phyloP scores from a whole-genome alignment of 2,797 vertebrate species.

The Tiaroga cobitis region DNA sequence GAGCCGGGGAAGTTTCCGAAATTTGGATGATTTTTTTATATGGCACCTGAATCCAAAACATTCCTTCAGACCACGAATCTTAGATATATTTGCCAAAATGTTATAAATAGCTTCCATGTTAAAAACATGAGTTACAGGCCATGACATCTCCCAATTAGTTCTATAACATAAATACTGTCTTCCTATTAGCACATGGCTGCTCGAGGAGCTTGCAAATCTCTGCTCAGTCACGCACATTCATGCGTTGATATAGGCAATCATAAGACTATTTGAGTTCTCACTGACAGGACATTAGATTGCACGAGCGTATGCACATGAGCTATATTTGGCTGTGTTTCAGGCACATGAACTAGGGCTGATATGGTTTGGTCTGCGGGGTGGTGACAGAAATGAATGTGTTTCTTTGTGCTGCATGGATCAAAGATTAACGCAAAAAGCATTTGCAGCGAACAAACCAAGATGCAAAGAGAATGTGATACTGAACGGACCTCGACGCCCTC shows the following conservation, averaged over 20 bases:
- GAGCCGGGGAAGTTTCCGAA: too few species aligned
- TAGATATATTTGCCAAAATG: not conserved
- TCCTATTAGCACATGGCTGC: constrained; percentile 3
- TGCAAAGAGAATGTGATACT: not conserved
- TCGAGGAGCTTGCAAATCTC: not conserved
- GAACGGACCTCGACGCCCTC: not conserved
- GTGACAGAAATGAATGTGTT: constrained; percentile 22
- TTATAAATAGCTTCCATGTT: not conserved
- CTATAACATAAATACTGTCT: not conserved
- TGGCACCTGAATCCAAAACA: not conserved
- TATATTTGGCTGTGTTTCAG: constrained; percentile 37
- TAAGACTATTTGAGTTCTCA: constrained; percentile 15
- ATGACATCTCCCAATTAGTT: not conserved
- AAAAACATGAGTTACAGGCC: not conserved
- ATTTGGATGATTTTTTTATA: too few species aligned
- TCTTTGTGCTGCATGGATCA: constrained; percentile 3
- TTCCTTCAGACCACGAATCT: not conserved
- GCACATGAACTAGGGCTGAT: constrained; percentile 30
- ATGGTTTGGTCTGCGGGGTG: not conserved
- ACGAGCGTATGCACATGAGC: constrained; percentile 11
- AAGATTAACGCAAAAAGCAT: constrained; percentile 6
- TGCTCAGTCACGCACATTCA: constrained; percentile 32
- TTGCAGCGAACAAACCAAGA: not conserved
- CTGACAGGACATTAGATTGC: constrained; percentile 32
- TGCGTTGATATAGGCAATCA: constrained; percentile 28